phyloP scores from a whole-genome alignment of 2,797 vertebrate species.

The Pipistrellus pipistrellus region DNA sequence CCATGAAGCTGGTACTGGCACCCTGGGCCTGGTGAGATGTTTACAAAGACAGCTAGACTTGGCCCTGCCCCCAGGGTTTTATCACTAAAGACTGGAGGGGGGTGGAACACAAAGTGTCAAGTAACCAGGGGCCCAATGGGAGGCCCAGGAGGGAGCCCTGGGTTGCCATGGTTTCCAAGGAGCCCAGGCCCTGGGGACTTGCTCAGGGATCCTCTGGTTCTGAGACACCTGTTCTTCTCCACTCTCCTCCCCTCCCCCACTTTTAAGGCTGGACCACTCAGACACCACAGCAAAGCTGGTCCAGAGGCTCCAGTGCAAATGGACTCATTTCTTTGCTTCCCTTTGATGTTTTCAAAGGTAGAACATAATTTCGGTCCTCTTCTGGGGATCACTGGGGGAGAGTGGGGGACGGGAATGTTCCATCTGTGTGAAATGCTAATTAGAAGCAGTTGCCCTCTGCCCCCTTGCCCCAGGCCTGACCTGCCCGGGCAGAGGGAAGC shows the following conservation, averaged over 20 bases:
- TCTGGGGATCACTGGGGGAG: conserved; percentile 61
- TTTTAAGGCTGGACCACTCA: background rate
- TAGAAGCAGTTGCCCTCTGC: background rate
- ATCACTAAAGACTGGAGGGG: too few species aligned
- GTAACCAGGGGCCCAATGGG: background rate
- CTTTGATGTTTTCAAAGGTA: conserved; percentile 73
- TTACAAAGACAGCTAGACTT: background rate
- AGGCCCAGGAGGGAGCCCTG: background rate
- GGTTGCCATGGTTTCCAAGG: too few species aligned
- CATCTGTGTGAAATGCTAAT: conserved; percentile 58
- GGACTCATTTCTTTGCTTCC: conserved; percentile 68
- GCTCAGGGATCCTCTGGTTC: background rate
- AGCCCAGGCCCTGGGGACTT: background rate
- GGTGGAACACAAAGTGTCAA: rapidly evolving
- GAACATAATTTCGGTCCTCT: conserved; percentile 67
- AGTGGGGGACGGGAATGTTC: background rate
- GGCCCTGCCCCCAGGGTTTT: rapidly evolving
- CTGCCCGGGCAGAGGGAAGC: rapidly evolving
- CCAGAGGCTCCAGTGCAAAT: background rate
- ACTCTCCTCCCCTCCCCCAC: rapidly evolving
- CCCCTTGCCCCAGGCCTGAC: background rate
- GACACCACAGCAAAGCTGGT: background rate
- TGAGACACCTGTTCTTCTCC: background rate
- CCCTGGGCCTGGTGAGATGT: background rate
- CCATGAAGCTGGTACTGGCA: rapidly evolving